Evolutionary conservation across 2,797 vertebrate species (phyloP).

Genomic region (Bradypodion pumilum): DNA sequence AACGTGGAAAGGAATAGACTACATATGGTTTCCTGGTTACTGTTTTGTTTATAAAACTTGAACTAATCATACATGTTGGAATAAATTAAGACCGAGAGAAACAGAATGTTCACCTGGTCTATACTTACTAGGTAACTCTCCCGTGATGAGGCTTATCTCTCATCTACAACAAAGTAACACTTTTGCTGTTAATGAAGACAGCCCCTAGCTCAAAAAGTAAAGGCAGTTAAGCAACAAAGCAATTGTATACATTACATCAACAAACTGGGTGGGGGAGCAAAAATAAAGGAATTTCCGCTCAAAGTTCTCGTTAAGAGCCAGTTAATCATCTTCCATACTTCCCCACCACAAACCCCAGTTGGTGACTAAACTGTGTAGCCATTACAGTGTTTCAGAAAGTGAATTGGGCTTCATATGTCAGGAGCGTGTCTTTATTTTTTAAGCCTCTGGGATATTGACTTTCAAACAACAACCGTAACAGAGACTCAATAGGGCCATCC

Average conservation of each 20-base stretch:
- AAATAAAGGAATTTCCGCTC: slow-evolving; percentile 50
- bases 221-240: slow-evolving; percentile 81
- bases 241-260: slow-evolving; percentile 73
- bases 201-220: slow-evolving; percentile 83
- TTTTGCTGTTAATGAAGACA: slow-evolving; percentile 89
- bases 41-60: slow-evolving; percentile 53
- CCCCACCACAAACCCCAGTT: slow-evolving; percentile 49
- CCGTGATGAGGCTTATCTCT: slow-evolving; percentile 90
- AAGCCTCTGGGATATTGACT: not conserved
- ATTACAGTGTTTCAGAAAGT: slow-evolving; percentile 38
- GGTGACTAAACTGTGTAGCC: not conserved
- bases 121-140: slow-evolving; percentile 94
- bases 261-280: slow-evolving; percentile 58
- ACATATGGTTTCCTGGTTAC: slow-evolving; percentile 32
- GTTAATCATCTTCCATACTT: slow-evolving; percentile 22
- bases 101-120: slow-evolving; percentile 86
- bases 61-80: slow-evolving; percentile 68
- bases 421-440: slow-evolving; percentile 25
- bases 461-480: not conserved
- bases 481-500: slow-evolving; percentile 11
- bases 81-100: slow-evolving; percentile 76
- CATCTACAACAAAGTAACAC: slow-evolving; percentile 96
- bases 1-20: slow-evolving; percentile 32
- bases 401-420: slow-evolving; percentile 43
- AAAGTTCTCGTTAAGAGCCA: slow-evolving; percentile 45